Evolutionary conservation across 2,888 invertebrate species (phyloP), one percentile per base, ranked within the genome.

Genomic region (Diogma glabrata): DNA sequence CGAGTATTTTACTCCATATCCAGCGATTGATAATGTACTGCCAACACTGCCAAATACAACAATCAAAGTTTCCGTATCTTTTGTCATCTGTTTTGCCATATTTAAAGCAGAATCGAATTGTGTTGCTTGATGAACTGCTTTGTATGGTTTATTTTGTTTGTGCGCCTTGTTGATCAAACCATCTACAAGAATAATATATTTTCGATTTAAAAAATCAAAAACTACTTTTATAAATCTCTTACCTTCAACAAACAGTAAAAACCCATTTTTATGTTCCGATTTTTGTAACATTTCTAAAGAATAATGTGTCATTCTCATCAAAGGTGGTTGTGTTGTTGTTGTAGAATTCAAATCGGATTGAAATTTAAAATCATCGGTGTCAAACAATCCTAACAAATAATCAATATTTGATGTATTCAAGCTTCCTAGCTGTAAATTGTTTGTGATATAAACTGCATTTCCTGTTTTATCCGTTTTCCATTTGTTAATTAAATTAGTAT

Each of bases 11-110:
- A 43, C 46, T 50, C 49, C 52, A 61, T 86, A 85, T 0, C 87
- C 86, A 48, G 76, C 77, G 51, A 81, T 74, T 4, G 76, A 75
- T 77, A 86, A 77, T 0, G 81, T 80, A 62, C 85, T 85, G 4
- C 82, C 78, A 60, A 85, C 85, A 63, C 85, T 85, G 2, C 84
- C 74, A 0, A 84, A 84, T 8, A 84, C 87, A 0, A 88, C 73
- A 2, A 87, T 73, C 19, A 89, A 67, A 0, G 88, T 88, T n/a
- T 88, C 82, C 1, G 76, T 67, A 0, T 63, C 61, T 54, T 74
- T 66, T 0, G 81, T 78, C 65, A 79, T 64, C 33, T 71, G 64
- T 48, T 75, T 50, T 1, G 85, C 81, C 33, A 69, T 69, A 60
- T 76, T 64, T 6, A 84, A 74, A 6, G 88, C 82, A 53, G 77